Evolutionary conservation across 1,140 invertebrate genomes (phyloP).

Genomic region (Archivesica marissinica): DNA sequence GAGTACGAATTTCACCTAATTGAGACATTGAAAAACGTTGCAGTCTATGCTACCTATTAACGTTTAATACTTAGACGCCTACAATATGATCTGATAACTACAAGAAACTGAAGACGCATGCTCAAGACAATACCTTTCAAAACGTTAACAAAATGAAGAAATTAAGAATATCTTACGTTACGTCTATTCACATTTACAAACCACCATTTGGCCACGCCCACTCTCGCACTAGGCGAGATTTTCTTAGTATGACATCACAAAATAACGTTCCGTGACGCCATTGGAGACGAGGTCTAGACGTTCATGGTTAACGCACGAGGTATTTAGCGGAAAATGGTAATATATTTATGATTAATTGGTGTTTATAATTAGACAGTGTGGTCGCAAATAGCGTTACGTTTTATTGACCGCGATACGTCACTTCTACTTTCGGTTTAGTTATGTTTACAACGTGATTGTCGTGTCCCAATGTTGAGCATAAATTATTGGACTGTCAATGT

Average conservation of each 20-base stretch:
- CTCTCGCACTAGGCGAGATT: slow-evolving; percentile 54
- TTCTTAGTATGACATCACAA: slow-evolving; percentile 49
- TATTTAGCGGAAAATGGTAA: slow-evolving; percentile 33
- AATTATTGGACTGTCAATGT: not conserved
- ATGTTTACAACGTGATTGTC: not conserved
- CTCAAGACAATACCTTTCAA: too few species aligned
- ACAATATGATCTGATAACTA: too few species aligned
- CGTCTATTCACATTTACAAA: slow-evolving; percentile 47
- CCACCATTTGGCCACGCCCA: slow-evolving; percentile 43
- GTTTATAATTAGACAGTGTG: not conserved
- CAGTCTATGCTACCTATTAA: too few species aligned
- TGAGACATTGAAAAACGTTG: too few species aligned
- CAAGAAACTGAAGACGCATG: too few species aligned
- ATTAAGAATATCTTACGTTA: slow-evolving; percentile 21
- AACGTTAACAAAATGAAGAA: too few species aligned
- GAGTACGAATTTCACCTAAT: too few species aligned
- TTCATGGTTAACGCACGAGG: slow-evolving; percentile 23
- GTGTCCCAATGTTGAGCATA: slow-evolving; percentile 16
- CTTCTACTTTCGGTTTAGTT: slow-evolving; percentile 56
- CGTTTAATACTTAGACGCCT: too few species aligned
- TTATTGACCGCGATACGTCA: not conserved
- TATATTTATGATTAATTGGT: not conserved
- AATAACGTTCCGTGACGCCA: slow-evolving; percentile 63
- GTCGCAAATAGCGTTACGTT: not conserved
- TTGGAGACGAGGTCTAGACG: slow-evolving; percentile 51